phyloP scores from a whole-genome alignment of 1,140 invertebrate genomes.

The Papilio helenus region DNA sequence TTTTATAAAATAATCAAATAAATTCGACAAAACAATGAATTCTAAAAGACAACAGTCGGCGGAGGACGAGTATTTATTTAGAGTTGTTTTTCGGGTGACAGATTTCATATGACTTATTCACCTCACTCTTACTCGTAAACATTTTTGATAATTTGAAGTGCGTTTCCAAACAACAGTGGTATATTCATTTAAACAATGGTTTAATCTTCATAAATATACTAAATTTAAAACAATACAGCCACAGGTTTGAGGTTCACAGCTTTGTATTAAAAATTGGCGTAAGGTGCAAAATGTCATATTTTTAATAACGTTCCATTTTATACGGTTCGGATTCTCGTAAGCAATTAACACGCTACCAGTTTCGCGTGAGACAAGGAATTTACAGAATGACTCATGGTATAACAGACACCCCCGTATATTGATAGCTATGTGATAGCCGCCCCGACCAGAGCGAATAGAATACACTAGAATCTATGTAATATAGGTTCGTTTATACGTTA shows the following conservation, averaged over 20 bases:
- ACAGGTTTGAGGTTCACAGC: no score
- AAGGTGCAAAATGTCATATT: no score
- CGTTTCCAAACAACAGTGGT: no score
- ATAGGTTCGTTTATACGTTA: conserved; percentile 15
- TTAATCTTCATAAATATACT: no score
- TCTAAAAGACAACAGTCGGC: not conserved
- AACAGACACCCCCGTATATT: conserved; percentile 46
- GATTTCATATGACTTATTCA: not conserved
- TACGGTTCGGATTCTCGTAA: conserved; percentile 48
- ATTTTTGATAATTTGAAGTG: no score
- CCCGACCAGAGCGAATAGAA: conserved; percentile 7
- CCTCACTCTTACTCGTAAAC: not conserved
- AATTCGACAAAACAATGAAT: not conserved
- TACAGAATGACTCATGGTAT: conserved; percentile 51
- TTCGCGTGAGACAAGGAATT: conserved; percentile 62
- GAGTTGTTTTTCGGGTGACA: not conserved
- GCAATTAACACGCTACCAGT: conserved; percentile 65
- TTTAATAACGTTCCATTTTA: conserved; percentile 10
- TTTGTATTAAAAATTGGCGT: no score
- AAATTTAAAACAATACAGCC: no score
- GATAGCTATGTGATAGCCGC: conserved; percentile 48
- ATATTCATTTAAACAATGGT: no score
- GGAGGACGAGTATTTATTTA: not conserved
- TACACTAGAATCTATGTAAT: not conserved
- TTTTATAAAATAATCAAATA: conserved; percentile 30